Percentiles rank a stretch among this genome's conserved stretches.
phyloP scores from a whole-genome alignment of 2,113 vertebrate genomes.

The Tenebrosternarchus preto region DNA sequence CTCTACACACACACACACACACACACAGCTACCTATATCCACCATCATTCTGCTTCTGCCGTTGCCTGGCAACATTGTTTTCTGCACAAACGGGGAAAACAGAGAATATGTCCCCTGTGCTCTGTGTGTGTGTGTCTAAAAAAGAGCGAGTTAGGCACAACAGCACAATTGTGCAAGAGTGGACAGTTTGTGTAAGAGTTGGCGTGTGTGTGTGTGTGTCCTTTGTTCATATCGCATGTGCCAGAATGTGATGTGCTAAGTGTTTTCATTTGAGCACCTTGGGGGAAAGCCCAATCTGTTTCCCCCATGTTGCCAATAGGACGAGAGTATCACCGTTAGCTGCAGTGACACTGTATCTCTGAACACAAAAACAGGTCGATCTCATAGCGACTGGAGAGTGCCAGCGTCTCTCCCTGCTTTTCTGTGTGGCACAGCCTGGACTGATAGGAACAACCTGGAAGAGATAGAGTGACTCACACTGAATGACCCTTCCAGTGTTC shows the following conservation, averaged over 20 bases:
- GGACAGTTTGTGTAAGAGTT: conserved; percentile 36
- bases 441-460: too few species aligned
- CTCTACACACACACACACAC: not conserved
- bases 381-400: too few species aligned
- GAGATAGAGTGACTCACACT: not conserved
- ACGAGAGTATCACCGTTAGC: not conserved
- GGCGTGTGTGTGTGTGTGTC: conserved; percentile 1
- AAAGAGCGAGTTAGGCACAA: too few species aligned
- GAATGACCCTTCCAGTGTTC: not conserved
- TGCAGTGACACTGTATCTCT: not conserved
- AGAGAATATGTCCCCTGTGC: conserved; percentile 29
- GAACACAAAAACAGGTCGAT: not conserved
- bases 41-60: conserved; percentile 43
- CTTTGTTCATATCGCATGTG: not conserved
- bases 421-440: too few species aligned
- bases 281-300: too few species aligned
- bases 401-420: not conserved
- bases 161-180: too few species aligned
- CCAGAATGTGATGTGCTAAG: not conserved
- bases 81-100: conserved; percentile 55
- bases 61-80: conserved; percentile 73
- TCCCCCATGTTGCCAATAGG: too few species aligned
- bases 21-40: too few species aligned
- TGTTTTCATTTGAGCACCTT: too few species aligned
- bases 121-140: conserved; percentile 23